Base-by-base conservation (phyloP, 2,797 vertebrate species). In the Meda fulgida region DNA sequence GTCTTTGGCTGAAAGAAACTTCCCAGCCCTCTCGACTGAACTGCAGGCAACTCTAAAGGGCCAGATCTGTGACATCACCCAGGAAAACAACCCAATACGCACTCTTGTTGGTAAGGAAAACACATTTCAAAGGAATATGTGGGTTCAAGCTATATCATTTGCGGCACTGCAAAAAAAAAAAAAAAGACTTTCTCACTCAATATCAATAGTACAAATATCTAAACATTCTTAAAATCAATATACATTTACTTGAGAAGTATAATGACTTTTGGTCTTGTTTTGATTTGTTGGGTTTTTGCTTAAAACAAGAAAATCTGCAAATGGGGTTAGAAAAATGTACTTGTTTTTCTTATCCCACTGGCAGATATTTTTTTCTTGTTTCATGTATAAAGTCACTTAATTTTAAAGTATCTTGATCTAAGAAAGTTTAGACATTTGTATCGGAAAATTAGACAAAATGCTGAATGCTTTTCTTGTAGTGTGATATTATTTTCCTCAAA, bases 81-180 rank as follows among this genome's bases (percentile, higher is more conserved):
- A 97, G 70, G 94, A 96, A 89, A 96, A 95, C 86, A 97, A 97
- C 90, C 95, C 97, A 11, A 91, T 99, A 86, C 93, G 93, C 89
- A 95, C 91, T 69, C 93, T 99, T 85, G 97, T 99, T 88, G 97
- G 97, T 99, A 93, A 94, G 97, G 91, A 43, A 65, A 55, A 31
- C 4, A 0, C 48, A 19, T 21, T 40, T 3, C 34, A 38, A 38
- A 65, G 53, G 26, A 43, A 18, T 34, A 23, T 48, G 7, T 4
- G 21, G 36, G 13, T 38, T 53, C 7, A 76, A 21, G 29, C 43
- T 31, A 31, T 46, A 73, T 9, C 43, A 73, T 18, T 72, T 16
- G 23, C 13, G 6, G 14, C 19, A 69, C 21, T 46, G 11, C 43
- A 13, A n/a, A n/a, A n/a, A 40, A 7, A 31, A 36, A 67, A 67